Conservation (phyloP, 37 sponge, comb jelly and placozoan genomes). For the Chondrilla cf. caribensis region DNA sequence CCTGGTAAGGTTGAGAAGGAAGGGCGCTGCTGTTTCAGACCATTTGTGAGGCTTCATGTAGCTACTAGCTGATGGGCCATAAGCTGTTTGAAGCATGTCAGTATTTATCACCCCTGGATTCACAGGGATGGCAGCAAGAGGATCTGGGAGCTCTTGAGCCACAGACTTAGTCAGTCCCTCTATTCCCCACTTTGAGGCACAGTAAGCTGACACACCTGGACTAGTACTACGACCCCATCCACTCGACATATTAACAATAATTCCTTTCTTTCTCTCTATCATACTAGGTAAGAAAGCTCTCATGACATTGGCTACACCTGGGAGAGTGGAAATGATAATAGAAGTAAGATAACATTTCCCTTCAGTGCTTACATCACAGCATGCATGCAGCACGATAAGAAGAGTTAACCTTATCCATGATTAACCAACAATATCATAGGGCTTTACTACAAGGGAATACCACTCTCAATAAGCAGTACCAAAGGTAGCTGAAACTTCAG, state of each 20-base stretch:
- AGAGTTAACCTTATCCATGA: no score
- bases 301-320: constrained; percentile 24
- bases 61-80: background rate
- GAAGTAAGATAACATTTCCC: no score
- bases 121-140: constrained; percentile 15
- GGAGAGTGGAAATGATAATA: background rate
- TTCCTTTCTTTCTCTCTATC: constrained; percentile 9
- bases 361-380: no score
- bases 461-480: no score
- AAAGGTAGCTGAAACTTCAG: no score
- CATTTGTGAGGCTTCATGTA: constrained; percentile 24
- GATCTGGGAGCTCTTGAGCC: constrained; percentile 18
- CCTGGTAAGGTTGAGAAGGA: background rate
- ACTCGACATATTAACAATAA: constrained; percentile 35
- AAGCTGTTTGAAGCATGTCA: constrained; percentile 18
- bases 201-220: constrained; percentile 20
- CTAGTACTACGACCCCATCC: constrained; percentile 26
- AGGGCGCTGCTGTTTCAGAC: constrained; percentile 25
- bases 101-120: constrained; percentile 31
- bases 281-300: constrained; percentile 17
- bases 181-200: constrained; percentile 19
- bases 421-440: no score
- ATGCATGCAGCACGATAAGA: no score
- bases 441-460: no score
- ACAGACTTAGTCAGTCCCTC: constrained; percentile 27